Base-by-base conservation (phyloP, 2,113 vertebrate genomes). In the Ranitomeya imitator region DNA sequence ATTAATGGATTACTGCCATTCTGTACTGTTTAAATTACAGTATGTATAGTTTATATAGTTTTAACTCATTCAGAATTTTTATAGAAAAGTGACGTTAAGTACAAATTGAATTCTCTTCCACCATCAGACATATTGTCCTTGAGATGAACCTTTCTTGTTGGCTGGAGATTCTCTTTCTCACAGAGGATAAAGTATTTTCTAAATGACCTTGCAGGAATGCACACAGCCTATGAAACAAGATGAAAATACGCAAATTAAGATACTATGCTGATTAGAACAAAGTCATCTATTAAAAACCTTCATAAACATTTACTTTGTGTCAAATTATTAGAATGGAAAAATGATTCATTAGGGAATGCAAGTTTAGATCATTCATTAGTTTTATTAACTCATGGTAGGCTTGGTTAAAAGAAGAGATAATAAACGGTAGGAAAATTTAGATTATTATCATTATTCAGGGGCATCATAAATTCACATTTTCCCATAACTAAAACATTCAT, bases 151-250 rank as follows among this genome's bases (percentile, higher is more conserved):
- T 79, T 5, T 31, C 21, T 15, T 11, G 52, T 63, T 81, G 65
- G 61, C 65, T 12, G 31, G 16, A 87, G 59, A 60, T 26, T 71
- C 52, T 87, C 23, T 81, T 55, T 81, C 77, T 80, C 76, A 79
- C 60, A 79, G 21, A 60, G 15, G 26, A 51, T 3, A 79, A 79
- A n/a, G 16, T 6, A 26, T 74, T 73, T 45, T 59, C 12, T 15
- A 26, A 45, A 82, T 82, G 18, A 63, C 7, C 12, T 60, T 59
- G 45, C 18, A 78, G 45, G 11, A n/a, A 54, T n/a, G 76, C 16
- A 54, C 7, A 52, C 54, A 59, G 14, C 55, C 55, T 26, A 59
- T 26, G 10, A 80, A 45, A 74, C 71, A 74, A 7, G 31, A 59
- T 31, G 13, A 80, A 59, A 57, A 59, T 59, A 31, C 19, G 12